Evolutionary conservation across 1,140 invertebrate species (phyloP), one percentile per base, ranked within the genome.

Genomic region (Brachionus calyciflorus): DNA sequence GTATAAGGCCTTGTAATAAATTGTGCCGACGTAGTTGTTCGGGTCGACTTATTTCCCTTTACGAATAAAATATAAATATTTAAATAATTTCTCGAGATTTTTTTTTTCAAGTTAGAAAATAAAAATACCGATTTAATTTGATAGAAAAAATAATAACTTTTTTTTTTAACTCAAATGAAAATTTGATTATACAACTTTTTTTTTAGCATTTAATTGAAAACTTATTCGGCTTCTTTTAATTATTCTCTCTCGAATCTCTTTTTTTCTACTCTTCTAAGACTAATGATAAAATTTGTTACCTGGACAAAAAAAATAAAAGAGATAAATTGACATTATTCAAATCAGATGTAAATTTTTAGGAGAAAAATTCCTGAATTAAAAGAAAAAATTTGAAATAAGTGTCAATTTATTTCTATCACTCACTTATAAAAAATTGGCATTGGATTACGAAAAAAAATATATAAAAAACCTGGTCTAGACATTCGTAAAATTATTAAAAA

Each of bases 361-460:
- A n/a, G 37, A 19, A 44, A 65, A 44, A 21, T n/a, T n/a, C n/a
- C n/a, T n/a, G n/a, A n/a, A n/a, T n/a, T n/a, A n/a, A n/a, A n/a
- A n/a, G n/a, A n/a, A n/a, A n/a, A n/a, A n/a, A n/a, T n/a, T n/a
- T n/a, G 19, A 44, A 44, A 5, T 10, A 65, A 19, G 60, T 65
- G 60, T 65, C 60, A 65, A 65, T 65, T 65, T 65, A 65, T 65
- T 65, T 60, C 55, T 60, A 60, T 28, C 55, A 60, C 55, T 60
- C n/a, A 19, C 12, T 17, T 21, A 17, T 19, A 6, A 60, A 60
- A 60, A 60, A 37, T 60, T 60, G 55, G n/a, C 55, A 60, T 37
- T 33, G 17, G 7, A n/a, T 33, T 17, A 12, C 3, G 21, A 24
- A 53, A 28, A 55, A 28, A 55, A 55, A 55, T 3, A 2, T 28